These are phyloP conservation scores for Euschistus heros DNA, from an alignment of 1,140 invertebrate species.

Conservation along the genomic window DNA sequence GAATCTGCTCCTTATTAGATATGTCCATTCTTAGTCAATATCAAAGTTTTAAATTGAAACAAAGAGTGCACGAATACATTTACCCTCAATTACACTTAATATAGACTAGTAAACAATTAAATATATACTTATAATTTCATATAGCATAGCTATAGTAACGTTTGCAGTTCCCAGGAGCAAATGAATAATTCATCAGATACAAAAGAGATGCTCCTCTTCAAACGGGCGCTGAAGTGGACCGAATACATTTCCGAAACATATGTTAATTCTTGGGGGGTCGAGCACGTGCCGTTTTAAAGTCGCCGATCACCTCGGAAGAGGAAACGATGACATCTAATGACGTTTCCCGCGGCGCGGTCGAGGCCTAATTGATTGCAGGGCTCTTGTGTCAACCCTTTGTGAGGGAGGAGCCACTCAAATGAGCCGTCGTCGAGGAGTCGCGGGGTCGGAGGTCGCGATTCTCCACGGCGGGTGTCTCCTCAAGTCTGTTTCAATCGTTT, in stretches of 20 bases:
- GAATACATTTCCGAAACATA: conserved; percentile 8
- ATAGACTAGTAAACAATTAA: too few species aligned
- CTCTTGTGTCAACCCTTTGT: conserved; percentile 1
- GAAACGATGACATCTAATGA: neutral
- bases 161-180: too few species aligned
- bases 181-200: neutral
- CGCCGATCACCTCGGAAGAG: neutral
- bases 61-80: too few species aligned
- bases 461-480: neutral
- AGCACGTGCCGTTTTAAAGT: conserved; percentile 8
- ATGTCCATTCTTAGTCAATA: too few species aligned
- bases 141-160: too few species aligned
- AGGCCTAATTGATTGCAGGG: neutral
- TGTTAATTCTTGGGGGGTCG: neutral
- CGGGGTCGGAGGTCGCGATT: neutral
- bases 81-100: too few species aligned
- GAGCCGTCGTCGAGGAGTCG: neutral
- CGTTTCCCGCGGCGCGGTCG: neutral
- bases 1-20: too few species aligned
- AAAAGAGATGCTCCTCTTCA: neutral
- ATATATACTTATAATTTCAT: too few species aligned
- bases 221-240: neutral
- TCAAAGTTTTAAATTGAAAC: too few species aligned
- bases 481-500: neutral
- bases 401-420: neutral